Evolutionary conservation across 2,888 invertebrate genomes (phyloP).

Genomic region (Acrobasis repandana): DNA sequence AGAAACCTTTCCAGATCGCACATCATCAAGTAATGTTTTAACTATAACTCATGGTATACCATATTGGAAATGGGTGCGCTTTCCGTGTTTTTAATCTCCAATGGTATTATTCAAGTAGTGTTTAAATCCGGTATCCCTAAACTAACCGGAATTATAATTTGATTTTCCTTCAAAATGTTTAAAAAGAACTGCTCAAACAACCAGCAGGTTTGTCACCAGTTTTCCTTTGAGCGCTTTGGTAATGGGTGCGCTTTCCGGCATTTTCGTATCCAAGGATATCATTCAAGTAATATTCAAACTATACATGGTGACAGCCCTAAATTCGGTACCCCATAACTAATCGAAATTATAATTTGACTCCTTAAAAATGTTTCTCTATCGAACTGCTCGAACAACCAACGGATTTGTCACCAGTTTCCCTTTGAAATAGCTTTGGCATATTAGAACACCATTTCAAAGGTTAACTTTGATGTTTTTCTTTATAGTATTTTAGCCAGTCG

Average conservation of each 20-base stretch:
- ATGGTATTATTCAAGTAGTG: too few species aligned
- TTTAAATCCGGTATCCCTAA: neutral
- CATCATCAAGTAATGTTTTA: too few species aligned
- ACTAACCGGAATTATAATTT: slow-evolving; percentile 9
- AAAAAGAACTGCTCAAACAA: slow-evolving; percentile 4
- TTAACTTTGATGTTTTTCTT: slow-evolving; percentile 13
- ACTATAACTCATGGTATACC: too few species aligned
- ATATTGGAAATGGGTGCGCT: too few species aligned
- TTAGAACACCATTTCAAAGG: neutral
- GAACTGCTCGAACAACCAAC: neutral
- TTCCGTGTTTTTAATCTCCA: too few species aligned
- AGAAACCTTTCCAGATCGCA: too few species aligned
- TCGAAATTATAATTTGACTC: slow-evolving; percentile 5
- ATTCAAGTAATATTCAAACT: too few species aligned
- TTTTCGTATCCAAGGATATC: neutral
- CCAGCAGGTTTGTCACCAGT: slow-evolving; percentile 5
- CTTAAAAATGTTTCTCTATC: neutral
- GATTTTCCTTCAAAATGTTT: neutral
- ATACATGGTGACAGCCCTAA: neutral
- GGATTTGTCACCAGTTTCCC: slow-evolving; percentile 12
- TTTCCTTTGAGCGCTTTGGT: too few species aligned
- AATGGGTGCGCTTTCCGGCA: too few species aligned
- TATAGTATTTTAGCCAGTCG: neutral
- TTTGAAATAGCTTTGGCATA: slow-evolving; percentile 9
- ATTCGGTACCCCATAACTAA: neutral